These are phyloP conservation scores for Cyphomyrmex costatus DNA, from an alignment of 1,140 invertebrate species.

Conservation along the genomic window DNA sequence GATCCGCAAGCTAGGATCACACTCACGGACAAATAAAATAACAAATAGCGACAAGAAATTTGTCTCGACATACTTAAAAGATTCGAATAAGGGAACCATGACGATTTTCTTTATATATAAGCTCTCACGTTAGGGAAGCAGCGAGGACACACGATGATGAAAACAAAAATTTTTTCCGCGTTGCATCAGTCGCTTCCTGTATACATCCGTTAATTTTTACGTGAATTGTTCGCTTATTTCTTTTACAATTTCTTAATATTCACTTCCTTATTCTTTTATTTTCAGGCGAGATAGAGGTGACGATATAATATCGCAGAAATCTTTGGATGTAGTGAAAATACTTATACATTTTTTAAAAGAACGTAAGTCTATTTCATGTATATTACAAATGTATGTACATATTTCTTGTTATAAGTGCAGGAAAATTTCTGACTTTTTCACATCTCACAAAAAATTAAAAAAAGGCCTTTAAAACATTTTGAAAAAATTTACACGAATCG, in stretches of 20 bases:
- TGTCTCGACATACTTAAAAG: slow-evolving; percentile 58
- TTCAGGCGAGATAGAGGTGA: slow-evolving; percentile 70
- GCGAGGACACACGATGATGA: slow-evolving; percentile 19
- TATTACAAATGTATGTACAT: background rate
- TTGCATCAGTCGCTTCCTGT: slow-evolving; percentile 1
- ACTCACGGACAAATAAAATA: slow-evolving; percentile 37
- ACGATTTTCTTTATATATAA: slow-evolving; percentile 67
- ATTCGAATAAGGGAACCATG: background rate
- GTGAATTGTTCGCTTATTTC: slow-evolving; percentile 33
- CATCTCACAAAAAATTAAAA: too few relatives aligned
- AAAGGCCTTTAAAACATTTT: too few relatives aligned
- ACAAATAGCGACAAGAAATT: background rate
- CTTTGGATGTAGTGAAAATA: slow-evolving; percentile 75
- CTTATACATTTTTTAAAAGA: slow-evolving; percentile 77
- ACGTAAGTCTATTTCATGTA: slow-evolving; percentile 72
- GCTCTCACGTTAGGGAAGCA: slow-evolving; percentile 13
- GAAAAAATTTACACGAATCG: too few relatives aligned
- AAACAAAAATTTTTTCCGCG: slow-evolving; percentile 2
- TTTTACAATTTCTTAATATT: slow-evolving; percentile 11
- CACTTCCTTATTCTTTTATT: slow-evolving; percentile 20
- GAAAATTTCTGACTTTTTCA: too few relatives aligned
- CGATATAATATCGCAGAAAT: slow-evolving; percentile 80
- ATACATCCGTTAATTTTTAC: slow-evolving; percentile 54
- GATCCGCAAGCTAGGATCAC: slow-evolving; percentile 53
- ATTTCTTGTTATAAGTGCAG: too few relatives aligned